phyloP scores from a whole-genome alignment of 2,888 invertebrate species.

The Tetrapedia diversipes region DNA sequence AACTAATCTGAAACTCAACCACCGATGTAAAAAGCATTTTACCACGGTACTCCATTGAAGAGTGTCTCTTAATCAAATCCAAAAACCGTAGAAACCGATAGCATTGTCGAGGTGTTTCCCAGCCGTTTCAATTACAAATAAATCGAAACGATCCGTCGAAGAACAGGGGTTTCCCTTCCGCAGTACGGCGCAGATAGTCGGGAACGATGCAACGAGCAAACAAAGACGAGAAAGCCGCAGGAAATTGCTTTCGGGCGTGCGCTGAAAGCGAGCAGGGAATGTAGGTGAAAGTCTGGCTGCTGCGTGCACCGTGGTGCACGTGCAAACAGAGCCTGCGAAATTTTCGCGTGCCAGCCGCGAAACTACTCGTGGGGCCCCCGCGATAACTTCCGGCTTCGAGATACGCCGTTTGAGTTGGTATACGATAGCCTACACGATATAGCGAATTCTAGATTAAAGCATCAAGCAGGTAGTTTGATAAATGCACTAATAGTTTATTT shows the following conservation, averaged over 20 bases:
- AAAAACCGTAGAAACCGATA: constrained; percentile 1
- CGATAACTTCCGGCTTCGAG: constrained; percentile 27
- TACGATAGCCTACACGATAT: too few species aligned
- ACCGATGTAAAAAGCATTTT: too few species aligned
- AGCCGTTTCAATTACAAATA: constrained; percentile 12
- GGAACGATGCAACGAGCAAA: constrained; percentile 49
- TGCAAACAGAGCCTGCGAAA: constrained; percentile 26
- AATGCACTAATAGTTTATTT: too few species aligned
- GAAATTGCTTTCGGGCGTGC: constrained; percentile 68
- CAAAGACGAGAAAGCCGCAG: constrained; percentile 53
- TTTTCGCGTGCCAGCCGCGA: constrained; percentile 32
- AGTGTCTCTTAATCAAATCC: not conserved
- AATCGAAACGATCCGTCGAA: not conserved
- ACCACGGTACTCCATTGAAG: not conserved
- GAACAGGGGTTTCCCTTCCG: not conserved
- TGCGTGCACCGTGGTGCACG: constrained; percentile 25
- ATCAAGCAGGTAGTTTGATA: too few species aligned
- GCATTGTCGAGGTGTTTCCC: not conserved
- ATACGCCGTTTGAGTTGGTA: not conserved
- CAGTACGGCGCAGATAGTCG: not conserved
- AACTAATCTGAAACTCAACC: too few species aligned
- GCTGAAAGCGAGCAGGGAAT: constrained; percentile 28
- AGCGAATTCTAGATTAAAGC: too few species aligned
- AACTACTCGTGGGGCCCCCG: constrained; percentile 32
- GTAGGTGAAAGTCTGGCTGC: constrained; percentile 39